Evolutionary conservation across 1,140 invertebrate genomes (phyloP), one percentile per base, ranked within the genome.

Genomic region (Acyrthosiphon pisum): DNA sequence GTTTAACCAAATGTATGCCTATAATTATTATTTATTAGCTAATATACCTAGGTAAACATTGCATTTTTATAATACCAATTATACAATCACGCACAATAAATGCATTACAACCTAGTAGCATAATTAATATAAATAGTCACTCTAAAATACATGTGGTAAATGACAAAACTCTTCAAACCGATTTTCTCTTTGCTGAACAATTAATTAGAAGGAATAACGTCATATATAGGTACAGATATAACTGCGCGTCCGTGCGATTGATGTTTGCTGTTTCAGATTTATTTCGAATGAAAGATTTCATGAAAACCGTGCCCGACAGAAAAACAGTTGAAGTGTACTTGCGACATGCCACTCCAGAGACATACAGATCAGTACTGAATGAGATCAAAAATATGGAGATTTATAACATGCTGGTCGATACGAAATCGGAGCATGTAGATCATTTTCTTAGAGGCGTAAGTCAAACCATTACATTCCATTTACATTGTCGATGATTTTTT

Each of bases 341-440:
- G 76, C 95, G 96, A 84, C 96, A 97, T 94, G 96, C 96, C 7
- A 96, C 96, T 94, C 96, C 96, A 8, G 95, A 95, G 60, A 96
- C 96, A 23, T 97, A 97, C 94, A 95, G 96, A 91, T 95, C 96
- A 93, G 96, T 96, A 44, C 95, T 97, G 2, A 95, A 95, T 81
- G 96, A 97, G 94, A 96, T 97, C 93, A 96, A 96, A 94, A 95
- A 94, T 94, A 96, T 96, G 94, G 96, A 96, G 94, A 96, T 97
- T 93, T 95, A 95, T 94, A 96, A 96, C 94, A 94, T 97, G 86
- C 95, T 97, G 86, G 96, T 96, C 37, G 96, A 97, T 94, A 96
- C 96, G 14, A 96, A 95, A 93, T 95, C 96, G 0, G 95, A 95
- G 94, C 95, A 96, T 94, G 96, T 97, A 95, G 96, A 96, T 94